Evolutionary conservation across 1,140 invertebrate species (phyloP).

Genomic region (Trichogramma pretiosum): DNA sequence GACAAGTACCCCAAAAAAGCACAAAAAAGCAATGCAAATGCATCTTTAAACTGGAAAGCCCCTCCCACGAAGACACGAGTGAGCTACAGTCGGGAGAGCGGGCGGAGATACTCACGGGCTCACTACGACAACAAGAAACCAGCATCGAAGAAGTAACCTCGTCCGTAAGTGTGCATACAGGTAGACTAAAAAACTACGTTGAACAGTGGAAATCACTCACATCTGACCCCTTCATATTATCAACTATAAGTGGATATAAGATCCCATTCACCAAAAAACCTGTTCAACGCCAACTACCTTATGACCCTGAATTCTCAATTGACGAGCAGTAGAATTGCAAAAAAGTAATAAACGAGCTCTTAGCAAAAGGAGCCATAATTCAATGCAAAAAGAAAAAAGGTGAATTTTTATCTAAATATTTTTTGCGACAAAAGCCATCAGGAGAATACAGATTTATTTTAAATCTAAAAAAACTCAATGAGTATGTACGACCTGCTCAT

Average conservation of each 20-base stretch:
- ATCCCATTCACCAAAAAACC: too few relatives aligned
- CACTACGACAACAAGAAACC: background rate
- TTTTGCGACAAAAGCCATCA: background rate
- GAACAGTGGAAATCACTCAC: too few relatives aligned
- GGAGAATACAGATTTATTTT: background rate
- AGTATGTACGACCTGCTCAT: background rate
- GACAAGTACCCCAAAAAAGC: background rate
- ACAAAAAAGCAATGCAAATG: background rate
- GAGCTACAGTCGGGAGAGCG: background rate
- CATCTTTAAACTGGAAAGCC: background rate
- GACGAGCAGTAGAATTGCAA: too few relatives aligned
- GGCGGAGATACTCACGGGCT: background rate
- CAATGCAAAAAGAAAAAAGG: background rate
- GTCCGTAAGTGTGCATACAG: background rate
- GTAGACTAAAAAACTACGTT: background rate
- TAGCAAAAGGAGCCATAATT: background rate
- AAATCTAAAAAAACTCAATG: background rate
- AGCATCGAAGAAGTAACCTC: background rate
- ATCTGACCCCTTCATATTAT: too few relatives aligned
- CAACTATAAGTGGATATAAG: too few relatives aligned
- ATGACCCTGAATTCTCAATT: too few relatives aligned
- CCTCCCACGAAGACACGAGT: background rate
- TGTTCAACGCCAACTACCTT: too few relatives aligned
- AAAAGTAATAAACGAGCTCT: background rate
- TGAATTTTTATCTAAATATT: background rate